Evolutionary conservation across 2,888 invertebrate species (phyloP).

Genomic region (Sarcophaga subvicina): DNA sequence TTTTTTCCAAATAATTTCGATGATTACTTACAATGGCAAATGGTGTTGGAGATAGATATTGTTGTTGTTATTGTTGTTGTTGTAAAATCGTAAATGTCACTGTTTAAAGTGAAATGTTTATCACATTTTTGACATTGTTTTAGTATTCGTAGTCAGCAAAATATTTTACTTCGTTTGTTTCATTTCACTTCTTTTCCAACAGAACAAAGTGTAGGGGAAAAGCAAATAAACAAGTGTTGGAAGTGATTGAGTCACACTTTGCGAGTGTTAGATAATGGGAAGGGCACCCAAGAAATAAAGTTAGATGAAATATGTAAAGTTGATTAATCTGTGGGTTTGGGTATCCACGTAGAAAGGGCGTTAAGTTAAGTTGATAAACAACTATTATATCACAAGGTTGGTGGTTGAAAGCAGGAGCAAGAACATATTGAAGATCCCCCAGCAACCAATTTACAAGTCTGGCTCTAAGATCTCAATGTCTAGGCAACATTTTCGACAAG

Average conservation of each 20-base stretch:
- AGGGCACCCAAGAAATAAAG: background rate
- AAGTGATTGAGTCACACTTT: slow-evolving; percentile 56
- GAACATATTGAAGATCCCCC: no score
- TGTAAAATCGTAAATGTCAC: slow-evolving; percentile 66
- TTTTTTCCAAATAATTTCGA: slow-evolving; percentile 26
- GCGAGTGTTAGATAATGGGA: background rate
- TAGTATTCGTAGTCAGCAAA: slow-evolving; percentile 41
- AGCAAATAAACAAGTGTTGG: slow-evolving; percentile 50
- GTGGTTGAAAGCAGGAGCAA: no score
- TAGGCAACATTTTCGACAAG: no score
- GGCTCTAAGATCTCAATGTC: no score
- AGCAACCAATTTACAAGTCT: no score
- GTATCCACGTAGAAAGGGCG: rapidly evolving
- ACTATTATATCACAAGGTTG: no score
- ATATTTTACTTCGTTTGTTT: slow-evolving; percentile 45
- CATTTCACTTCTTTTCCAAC: background rate
- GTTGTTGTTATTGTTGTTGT: slow-evolving; percentile 39
- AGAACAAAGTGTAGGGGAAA: background rate
- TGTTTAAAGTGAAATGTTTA: slow-evolving; percentile 66
- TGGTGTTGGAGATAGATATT: slow-evolving; percentile 24
- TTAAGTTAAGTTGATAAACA: no score
- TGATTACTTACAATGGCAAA: slow-evolving; percentile 24
- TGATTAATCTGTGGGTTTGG: no score
- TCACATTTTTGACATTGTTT: slow-evolving; percentile 65
- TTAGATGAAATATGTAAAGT: no score